Evolutionary conservation across 2,797 vertebrate genomes (phyloP).

Genomic region (Crossoptilon crossoptilon): DNA sequence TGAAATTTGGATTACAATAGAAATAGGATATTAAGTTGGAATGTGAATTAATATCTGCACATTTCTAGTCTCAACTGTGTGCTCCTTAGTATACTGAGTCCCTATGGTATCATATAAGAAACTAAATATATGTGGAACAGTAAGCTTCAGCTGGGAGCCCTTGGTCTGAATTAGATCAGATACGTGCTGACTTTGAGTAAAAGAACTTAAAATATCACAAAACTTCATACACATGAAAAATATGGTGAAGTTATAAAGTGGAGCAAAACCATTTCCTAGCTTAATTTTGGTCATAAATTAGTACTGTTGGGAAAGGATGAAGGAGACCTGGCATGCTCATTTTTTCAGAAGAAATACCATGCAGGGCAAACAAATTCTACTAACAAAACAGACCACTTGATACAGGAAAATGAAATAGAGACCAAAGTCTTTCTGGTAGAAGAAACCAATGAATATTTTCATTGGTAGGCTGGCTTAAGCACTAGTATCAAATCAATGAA

Average conservation of each 20-base stretch:
- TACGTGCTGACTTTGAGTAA: neutral
- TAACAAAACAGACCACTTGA: neutral
- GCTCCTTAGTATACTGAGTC: neutral
- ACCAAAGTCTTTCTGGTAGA: neutral
- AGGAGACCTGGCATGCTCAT: neutral
- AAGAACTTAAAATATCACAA: neutral
- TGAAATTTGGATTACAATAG: neutral
- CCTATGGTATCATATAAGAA: neutral
- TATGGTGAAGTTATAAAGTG: neutral
- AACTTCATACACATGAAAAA: neutral
- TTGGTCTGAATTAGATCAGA: neutral
- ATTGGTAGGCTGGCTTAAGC: neutral
- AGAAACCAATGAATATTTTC: neutral
- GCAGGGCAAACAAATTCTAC: neutral
- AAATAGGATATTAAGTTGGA: neutral
- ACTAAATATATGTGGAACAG: neutral
- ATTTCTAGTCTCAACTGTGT: neutral
- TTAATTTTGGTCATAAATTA: neutral
- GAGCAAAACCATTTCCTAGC: neutral
- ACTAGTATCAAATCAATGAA: neutral
- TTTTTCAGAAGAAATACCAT: neutral
- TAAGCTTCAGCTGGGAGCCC: neutral
- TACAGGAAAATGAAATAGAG: neutral
- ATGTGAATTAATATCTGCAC: neutral
- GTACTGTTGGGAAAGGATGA: neutral